phyloP scores from a whole-genome alignment of 1,140 invertebrate genomes.

The Sipha flava region DNA sequence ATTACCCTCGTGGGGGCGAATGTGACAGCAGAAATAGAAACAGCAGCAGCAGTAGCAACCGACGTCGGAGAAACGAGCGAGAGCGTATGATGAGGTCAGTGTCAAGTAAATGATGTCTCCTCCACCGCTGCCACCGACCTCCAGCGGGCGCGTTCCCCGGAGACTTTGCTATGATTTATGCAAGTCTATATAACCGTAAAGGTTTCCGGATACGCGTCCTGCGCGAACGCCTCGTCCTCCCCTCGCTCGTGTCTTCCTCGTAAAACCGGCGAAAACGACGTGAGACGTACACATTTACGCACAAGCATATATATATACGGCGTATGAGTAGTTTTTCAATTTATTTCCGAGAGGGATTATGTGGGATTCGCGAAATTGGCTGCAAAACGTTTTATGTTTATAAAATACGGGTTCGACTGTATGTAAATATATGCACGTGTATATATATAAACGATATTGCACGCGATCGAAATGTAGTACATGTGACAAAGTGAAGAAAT shows the following conservation, averaged over 20 bases:
- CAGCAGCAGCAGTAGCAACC: neutral
- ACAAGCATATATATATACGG: neutral
- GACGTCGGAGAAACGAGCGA: neutral
- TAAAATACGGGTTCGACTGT: neutral
- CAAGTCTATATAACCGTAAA: constrained; percentile 18
- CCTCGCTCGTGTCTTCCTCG: neutral
- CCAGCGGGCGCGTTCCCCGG: neutral
- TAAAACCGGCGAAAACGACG: neutral
- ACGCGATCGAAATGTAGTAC: too few relatives aligned
- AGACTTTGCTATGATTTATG: constrained; percentile 25
- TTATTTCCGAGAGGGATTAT: neutral
- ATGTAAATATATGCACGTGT: neutral
- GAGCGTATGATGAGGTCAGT: constrained; percentile 24
- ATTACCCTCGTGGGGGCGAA: constrained; percentile 29
- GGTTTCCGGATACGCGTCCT: neutral
- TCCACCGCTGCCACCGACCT: neutral
- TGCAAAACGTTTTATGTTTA: neutral
- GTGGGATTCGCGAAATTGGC: neutral
- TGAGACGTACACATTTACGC: neutral
- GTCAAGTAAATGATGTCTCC: constrained; percentile 31
- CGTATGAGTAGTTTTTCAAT: neutral
- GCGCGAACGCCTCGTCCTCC: neutral
- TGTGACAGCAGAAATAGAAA: too few relatives aligned
- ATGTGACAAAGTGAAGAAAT: too few relatives aligned
- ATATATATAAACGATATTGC: too few relatives aligned